Evolutionary conservation across 2,888 invertebrate species (phyloP).

Genomic region (Protophormia terraenovae): DNA sequence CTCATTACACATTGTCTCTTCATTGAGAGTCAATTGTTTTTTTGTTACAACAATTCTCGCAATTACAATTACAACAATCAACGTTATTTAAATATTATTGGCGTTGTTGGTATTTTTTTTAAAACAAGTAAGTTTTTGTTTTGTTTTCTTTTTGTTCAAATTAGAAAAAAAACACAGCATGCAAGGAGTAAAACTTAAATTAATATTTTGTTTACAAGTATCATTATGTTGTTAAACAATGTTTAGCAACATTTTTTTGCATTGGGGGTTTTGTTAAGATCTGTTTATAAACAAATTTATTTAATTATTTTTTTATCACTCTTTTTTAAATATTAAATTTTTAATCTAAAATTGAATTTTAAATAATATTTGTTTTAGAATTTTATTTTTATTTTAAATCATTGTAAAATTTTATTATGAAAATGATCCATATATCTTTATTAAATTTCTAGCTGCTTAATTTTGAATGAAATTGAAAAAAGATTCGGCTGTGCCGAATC

Average conservation of each 20-base stretch:
- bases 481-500: too few species aligned
- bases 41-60: neutral
- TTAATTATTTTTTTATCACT: too few species aligned
- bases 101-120: neutral
- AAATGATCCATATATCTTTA: too few species aligned
- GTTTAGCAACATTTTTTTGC: constrained; percentile 21
- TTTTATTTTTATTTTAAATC: too few species aligned
- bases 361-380: too few species aligned
- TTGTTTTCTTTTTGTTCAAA: neutral
- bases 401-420: too few species aligned
- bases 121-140: constrained; percentile 5
- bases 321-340: too few species aligned
- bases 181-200: neutral
- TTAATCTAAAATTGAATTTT: too few species aligned
- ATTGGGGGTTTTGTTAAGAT: too few species aligned
- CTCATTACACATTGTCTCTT: constrained; percentile 7
- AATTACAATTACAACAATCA: constrained; percentile 10
- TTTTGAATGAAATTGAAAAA: too few species aligned
- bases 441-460: too few species aligned
- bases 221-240: neutral
- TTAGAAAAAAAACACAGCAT: constrained; percentile 1
- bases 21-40: constrained; percentile 24
- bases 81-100: constrained; percentile 1
- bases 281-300: too few species aligned
- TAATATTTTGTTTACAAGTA: neutral